phyloP scores from a whole-genome alignment of 2,888 invertebrate species.

The Papilio elwesi region DNA sequence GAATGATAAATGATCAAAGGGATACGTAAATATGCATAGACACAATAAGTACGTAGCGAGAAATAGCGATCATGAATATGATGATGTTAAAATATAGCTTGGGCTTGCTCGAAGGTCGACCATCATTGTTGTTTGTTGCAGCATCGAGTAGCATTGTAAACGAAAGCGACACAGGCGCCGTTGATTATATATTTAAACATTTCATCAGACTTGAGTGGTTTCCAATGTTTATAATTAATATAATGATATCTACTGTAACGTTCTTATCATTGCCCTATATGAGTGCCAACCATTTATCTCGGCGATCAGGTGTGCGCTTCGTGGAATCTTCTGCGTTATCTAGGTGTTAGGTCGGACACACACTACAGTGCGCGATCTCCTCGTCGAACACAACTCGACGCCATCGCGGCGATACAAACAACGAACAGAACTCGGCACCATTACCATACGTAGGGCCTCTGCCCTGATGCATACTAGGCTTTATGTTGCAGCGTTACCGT shows the following conservation, averaged over 20 bases:
- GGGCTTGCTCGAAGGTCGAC: not conserved
- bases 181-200: not conserved
- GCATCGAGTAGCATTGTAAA: slow-evolving; percentile 3
- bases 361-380: slow-evolving; percentile 8
- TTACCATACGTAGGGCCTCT: slow-evolving; percentile 32
- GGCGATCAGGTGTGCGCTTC: slow-evolving; percentile 31
- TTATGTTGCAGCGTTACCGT: slow-evolving; percentile 76
- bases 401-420: not conserved
- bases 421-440: not conserved
- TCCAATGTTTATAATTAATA: slow-evolving; percentile 27
- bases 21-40: no score
- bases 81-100: slow-evolving; percentile 1
- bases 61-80: not conserved
- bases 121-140: slow-evolving; percentile 3
- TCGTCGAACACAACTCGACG: not conserved
- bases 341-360: slow-evolving; percentile 10
- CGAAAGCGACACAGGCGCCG: not conserved
- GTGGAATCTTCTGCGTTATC: slow-evolving; percentile 28
- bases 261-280: slow-evolving; percentile 23
- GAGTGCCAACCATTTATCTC: slow-evolving; percentile 30
- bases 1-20: no score
- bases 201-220: slow-evolving; percentile 15
- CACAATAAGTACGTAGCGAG: not conserved
- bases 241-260: slow-evolving; percentile 12
- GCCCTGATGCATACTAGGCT: slow-evolving; percentile 51